These are phyloP conservation scores for Colaptes auratus DNA, from an alignment of 2,113 vertebrate species.

Conservation along the genomic window DNA sequence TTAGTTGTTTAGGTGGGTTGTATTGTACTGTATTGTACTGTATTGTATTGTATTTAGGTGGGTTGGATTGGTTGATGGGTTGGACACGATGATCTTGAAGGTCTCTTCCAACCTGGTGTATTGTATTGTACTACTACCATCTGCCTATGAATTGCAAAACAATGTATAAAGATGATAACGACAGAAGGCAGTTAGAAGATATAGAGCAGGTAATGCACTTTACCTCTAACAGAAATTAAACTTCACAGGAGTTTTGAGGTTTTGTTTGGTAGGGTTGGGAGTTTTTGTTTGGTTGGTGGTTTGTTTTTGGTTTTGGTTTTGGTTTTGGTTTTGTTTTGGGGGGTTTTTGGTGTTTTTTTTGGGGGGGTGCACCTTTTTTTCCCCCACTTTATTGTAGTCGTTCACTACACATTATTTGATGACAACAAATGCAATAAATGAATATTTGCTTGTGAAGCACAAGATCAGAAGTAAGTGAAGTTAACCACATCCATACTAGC, in stretches of 20 bases:
- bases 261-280: too few species aligned
- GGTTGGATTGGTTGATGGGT: too few species aligned
- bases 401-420: neutral
- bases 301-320: too few species aligned
- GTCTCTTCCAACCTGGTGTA: too few species aligned
- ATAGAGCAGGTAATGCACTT: neutral
- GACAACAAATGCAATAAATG: neutral
- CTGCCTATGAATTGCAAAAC: neutral
- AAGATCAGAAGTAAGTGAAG: neutral
- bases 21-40: too few species aligned
- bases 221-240: neutral
- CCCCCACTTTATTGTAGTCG: neutral
- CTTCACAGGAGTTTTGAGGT: neutral
- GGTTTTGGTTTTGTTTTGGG: too few species aligned
- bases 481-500: neutral
- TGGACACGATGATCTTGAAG: too few species aligned
- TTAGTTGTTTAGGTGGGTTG: too few species aligned
- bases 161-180: neutral
- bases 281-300: too few species aligned
- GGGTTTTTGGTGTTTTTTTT: too few species aligned
- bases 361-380: neutral
- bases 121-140: neutral
- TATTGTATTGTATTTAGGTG: too few species aligned
- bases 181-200: neutral
- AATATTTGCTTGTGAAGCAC: rapidly evolving